These are phyloP conservation scores for Aepyceros melampus DNA, from an alignment of 2,113 vertebrate species.

Conservation along the genomic window DNA sequence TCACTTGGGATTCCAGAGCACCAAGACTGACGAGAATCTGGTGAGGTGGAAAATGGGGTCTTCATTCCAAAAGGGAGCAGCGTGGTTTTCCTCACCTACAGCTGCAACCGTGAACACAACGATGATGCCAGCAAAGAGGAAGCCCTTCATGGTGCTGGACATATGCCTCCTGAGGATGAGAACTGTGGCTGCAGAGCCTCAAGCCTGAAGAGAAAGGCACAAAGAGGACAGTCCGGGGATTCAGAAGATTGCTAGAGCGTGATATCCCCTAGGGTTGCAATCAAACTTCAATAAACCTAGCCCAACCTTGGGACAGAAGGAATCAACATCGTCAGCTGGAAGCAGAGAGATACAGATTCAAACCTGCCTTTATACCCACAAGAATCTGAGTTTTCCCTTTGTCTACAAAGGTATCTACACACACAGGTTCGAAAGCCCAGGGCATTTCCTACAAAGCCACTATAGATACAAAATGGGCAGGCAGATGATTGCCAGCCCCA, in stretches of 20 bases:
- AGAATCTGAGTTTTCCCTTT: too few species aligned
- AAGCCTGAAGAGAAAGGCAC: constrained; percentile 10
- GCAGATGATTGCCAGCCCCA: background rate
- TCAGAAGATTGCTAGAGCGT: background rate
- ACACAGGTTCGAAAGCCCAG: background rate
- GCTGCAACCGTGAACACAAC: fast-evolving
- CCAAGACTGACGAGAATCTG: background rate
- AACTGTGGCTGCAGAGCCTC: background rate
- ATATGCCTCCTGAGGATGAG: background rate
- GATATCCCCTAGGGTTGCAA: background rate
- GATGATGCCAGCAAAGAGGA: background rate
- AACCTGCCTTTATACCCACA: fast-evolving
- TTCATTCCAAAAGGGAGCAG: background rate
- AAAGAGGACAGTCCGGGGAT: background rate
- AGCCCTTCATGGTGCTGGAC: background rate
- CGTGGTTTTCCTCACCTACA: background rate
- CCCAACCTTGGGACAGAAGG: background rate
- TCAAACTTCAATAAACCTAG: background rate
- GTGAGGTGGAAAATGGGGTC: background rate
- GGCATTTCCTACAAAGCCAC: background rate
- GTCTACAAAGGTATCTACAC: background rate
- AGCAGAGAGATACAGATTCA: background rate
- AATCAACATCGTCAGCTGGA: background rate
- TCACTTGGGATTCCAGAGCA: background rate
- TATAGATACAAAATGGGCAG: background rate